Evolutionary conservation across 2,888 invertebrate genomes (phyloP), one percentile per base, ranked within the genome.

Genomic region (Octonoba sinensis): DNA sequence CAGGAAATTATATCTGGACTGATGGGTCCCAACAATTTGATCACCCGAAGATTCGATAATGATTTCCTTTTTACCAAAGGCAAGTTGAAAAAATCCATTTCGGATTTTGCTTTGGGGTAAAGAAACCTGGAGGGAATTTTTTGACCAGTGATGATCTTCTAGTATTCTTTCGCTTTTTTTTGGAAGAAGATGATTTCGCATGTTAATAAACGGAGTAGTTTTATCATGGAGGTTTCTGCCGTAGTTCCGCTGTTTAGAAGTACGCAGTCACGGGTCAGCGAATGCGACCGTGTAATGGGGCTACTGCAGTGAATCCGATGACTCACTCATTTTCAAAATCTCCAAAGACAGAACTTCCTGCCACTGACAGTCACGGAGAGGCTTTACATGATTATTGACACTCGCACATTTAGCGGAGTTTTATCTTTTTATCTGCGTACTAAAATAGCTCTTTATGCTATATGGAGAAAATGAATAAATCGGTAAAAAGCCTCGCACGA

Each of bases 291-390:
- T 49, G 46, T 72, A 82, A 82, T 82, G 67, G 81, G 64, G 47
- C 70, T 70, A 65, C 70, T 56, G 69, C 57, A 65, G 64, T 59
- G 70, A 75, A 70, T 75, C 75, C 44, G 62, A 82, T 82, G 81
- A 82, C 64, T 82, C 81, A 82, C 62, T 75, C 70, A 49, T 65
- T 66, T 75, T 69, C 75, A 64, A 75, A 74, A 82, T 82, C 74
- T 70, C 36, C 81, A 75, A 75, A 70, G 70, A 75, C 74, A 65
- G 70, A 62, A 74, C 70, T 82, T 82, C 81, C 81, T 82, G 81
- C 73, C 81, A 59, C 46, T 66, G 73, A 74, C 74, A 67, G 73
- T 73, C 81, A 81, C 81, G 73, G 69, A 69, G 69, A 46, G 66
- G 59, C 79, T 36, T 36, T 36, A 79, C 67, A 51, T 72, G 72